A percentile compares a stretch with the other conserved stretches of the same genome.
Evolutionary conservation across 2,797 vertebrate genomes (phyloP).

Genomic region (Pangasius macronema): DNA sequence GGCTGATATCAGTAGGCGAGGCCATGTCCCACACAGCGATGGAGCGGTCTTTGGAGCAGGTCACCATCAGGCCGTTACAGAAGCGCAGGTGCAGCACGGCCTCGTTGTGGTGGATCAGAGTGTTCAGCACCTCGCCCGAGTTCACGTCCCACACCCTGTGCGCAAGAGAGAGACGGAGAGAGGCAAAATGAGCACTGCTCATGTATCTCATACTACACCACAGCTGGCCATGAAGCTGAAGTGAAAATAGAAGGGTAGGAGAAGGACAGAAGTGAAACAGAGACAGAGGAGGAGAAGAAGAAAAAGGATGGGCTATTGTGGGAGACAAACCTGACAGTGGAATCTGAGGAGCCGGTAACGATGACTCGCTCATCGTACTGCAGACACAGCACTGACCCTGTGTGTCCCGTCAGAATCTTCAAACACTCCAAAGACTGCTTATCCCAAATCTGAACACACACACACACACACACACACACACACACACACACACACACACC

Average conservation of each 20-base stretch:
- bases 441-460: conserved; percentile 89
- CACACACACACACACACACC: background rate
- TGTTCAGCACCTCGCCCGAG: conserved; percentile 96
- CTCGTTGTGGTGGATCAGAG: conserved; percentile 96
- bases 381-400: conserved; percentile 96
- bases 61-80: conserved; percentile 97
- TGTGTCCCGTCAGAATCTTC: conserved; percentile 97
- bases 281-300: background rate
- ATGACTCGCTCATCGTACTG: conserved; percentile 98
- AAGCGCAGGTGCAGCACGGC: conserved; percentile 95
- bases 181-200: conserved; percentile 6
- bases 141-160: conserved; percentile 96
- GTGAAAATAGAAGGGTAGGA: background rate
- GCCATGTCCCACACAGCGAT: conserved; percentile 99
- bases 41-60: conserved; percentile 97
- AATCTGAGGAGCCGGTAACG: conserved; percentile 97
- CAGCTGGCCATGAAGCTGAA: background rate
- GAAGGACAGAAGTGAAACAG: background rate
- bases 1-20: conserved; percentile 96
- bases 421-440: conserved; percentile 97
- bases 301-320: background rate
- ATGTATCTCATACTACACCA: background rate
- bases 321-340: conserved; percentile 86
- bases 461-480: conserved; percentile 15
- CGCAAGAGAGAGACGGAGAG: conserved; percentile 20